Base-by-base conservation (phyloP, 2,888 invertebrate species). In the Lutraria lutraria region DNA sequence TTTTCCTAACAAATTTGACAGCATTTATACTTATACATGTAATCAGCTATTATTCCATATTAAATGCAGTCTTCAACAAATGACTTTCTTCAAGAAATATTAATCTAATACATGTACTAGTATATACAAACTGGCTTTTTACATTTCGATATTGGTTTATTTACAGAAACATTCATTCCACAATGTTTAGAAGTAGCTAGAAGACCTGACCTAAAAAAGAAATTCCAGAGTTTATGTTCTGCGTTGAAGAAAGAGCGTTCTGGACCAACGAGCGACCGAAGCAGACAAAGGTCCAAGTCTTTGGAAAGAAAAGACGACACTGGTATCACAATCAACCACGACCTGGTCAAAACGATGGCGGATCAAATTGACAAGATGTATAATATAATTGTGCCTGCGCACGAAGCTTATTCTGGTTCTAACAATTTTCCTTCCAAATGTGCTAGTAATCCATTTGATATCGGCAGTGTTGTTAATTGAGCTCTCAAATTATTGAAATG, bases 221-320 rank as follows among this genome's bases (percentile, higher is more conserved):
- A 81, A 56, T 81, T 56, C 25, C 29, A 56, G 56, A 31, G n/a
- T 81, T 16, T 81, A 13, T 6, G 0, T 0, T 13, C 29, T 16
- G 16, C 76, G 16, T 2, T 13, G 31, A 15, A 0, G 1, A 72
- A 72, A 16, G 31, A 25, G 25, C 0, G 25, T 16, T 6, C 13
- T 6, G 31, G 19, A 1, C 8, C 31, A 34, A 15, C 31, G 19
- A 21, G 31, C 0, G 31, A 31, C 16, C 76, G 76, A 19, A 34
- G 19, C 29, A 31, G 19, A 34, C 16, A 76, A 13, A 76, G 76
- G 19, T 31, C 76, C 4, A 76, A 21, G 31, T 76, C 76, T 19
- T 76, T 76, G 34, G 76, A 76, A 34, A 34, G 83, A 63, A 31
- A 83, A 13, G 60, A 34, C 31, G 53, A 56, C 13, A 13, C 83